phyloP scores from a whole-genome alignment of 2,113 vertebrate species.

The Antigone vipio region DNA sequence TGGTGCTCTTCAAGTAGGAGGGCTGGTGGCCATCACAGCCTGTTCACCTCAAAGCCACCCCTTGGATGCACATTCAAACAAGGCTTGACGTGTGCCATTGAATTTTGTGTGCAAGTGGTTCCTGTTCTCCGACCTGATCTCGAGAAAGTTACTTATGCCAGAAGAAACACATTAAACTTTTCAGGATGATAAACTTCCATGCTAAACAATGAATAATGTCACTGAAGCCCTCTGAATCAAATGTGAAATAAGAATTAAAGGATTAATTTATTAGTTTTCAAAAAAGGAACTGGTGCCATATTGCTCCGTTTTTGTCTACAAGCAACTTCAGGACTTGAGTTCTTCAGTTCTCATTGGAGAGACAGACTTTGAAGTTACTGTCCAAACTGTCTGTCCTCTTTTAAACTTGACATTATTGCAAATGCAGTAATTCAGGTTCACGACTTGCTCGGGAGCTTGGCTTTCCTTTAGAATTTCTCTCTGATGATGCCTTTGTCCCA shows the following conservation, averaged over 20 bases:
- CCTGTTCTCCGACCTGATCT: not conserved
- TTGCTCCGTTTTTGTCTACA: not conserved
- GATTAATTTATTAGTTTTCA: not conserved
- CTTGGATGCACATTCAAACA: not conserved
- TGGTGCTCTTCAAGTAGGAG: not conserved
- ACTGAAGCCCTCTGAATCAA: not conserved
- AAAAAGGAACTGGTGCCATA: not conserved
- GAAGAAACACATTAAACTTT: not conserved
- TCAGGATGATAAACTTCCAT: not conserved
- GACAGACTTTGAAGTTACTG: not conserved
- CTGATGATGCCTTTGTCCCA: not conserved
- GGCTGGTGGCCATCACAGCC: not conserved
- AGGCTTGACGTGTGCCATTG: rapidly evolving
- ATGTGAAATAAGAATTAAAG: not conserved
- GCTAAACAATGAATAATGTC: not conserved
- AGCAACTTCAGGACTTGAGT: not conserved
- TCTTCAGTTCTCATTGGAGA: not conserved
- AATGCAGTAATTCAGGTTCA: not conserved
- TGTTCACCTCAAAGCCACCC: not conserved
- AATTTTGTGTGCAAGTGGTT: not conserved
- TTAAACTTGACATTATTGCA: not conserved
- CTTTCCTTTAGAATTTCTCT: not conserved
- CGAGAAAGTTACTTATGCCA: not conserved
- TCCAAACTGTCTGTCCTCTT: not conserved
- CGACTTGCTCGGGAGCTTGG: not conserved